These are phyloP conservation scores for Ascidia mentula DNA, from an alignment of 23 tunicate genomes.

Conservation along the genomic window DNA sequence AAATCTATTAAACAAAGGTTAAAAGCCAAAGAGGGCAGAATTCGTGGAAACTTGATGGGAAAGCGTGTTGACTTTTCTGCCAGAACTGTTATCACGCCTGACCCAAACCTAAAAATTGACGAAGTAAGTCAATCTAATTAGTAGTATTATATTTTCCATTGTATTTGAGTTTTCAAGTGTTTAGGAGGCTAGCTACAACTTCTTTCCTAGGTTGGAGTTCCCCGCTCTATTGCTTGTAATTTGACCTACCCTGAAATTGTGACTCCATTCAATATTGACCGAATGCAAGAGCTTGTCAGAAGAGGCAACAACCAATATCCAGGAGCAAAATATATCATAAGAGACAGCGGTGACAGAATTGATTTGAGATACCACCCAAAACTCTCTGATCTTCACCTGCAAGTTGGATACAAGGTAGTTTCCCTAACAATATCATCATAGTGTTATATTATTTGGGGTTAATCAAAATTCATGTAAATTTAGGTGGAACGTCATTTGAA, in stretches of 20 bases:
- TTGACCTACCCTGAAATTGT: slow-evolving; percentile 99
- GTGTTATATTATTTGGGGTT: not conserved
- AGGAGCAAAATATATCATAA: slow-evolving; percentile 98
- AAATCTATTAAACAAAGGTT: slow-evolving; percentile 95
- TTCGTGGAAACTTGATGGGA: slow-evolving; percentile 99
- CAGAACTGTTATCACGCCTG: slow-evolving; percentile 97
- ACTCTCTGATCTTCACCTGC: slow-evolving; percentile 93
- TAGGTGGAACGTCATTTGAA: slow-evolving; percentile 97
- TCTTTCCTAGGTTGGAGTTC: slow-evolving; percentile 90
- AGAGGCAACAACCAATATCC: slow-evolving; percentile 96
- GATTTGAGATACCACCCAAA: slow-evolving; percentile 98
- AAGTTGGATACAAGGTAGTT: slow-evolving; percentile 98
- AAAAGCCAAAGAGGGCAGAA: slow-evolving; percentile 99
- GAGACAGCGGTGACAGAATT: slow-evolving; percentile 96
- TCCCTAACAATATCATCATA: not conserved
- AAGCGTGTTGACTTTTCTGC: slow-evolving; percentile 99
- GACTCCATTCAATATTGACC: slow-evolving; percentile 97
- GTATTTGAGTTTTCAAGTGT: not conserved
- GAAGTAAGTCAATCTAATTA: slow-evolving; percentile 57
- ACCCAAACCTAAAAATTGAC: slow-evolving; percentile 97
- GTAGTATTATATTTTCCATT: not conserved
- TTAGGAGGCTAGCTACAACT: not conserved
- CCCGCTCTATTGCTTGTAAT: slow-evolving; percentile 94
- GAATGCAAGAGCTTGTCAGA: slow-evolving; percentile 91
- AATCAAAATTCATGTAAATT: not conserved